Percentiles rank a stretch among this genome's conserved stretches.
phyloP scores from a whole-genome alignment of 2,888 invertebrate genomes.

The Sinelater perroti region DNA sequence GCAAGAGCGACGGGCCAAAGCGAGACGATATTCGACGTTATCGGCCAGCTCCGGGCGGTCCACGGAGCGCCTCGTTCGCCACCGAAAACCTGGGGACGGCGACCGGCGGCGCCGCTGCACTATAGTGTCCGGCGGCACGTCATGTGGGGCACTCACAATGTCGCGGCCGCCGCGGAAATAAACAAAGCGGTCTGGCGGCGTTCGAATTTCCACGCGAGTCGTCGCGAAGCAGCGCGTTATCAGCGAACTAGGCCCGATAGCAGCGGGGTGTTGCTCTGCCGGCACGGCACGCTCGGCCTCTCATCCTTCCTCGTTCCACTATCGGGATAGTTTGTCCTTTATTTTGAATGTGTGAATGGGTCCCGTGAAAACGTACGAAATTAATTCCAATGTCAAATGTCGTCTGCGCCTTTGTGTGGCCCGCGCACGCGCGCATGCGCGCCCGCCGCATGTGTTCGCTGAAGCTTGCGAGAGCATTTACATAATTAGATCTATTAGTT shows the following conservation, averaged over 20 bases:
- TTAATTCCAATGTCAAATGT: conserved; percentile 7
- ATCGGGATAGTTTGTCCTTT: conserved; percentile 8
- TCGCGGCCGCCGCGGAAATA: too few species aligned
- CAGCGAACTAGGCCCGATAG: too few species aligned
- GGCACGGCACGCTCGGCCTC: not conserved
- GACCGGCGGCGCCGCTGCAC: too few species aligned
- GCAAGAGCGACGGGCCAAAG: not conserved
- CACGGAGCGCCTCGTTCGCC: too few species aligned
- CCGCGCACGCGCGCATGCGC: not conserved
- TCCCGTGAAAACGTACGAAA: conserved; percentile 7
- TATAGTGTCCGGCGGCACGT: too few species aligned
- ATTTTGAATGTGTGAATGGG: conserved; percentile 10
- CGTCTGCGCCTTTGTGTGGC: conserved; percentile 7
- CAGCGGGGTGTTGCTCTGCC: not conserved
- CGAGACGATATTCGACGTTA: conserved; percentile 2
- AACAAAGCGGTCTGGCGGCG: too few species aligned
- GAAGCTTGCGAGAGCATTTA: conserved; percentile 18
- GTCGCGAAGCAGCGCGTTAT: too few species aligned
- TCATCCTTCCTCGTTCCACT: not conserved
- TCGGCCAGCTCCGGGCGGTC: not conserved
- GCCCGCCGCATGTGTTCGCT: conserved; percentile 19
- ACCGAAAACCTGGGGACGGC: too few species aligned
- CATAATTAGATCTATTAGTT: conserved; percentile 8
- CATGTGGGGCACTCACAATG: too few species aligned
- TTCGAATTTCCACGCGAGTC: too few species aligned